Evolutionary conservation across 2,888 invertebrate genomes (phyloP).

Genomic region (Lasioglossum oenotherae): DNA sequence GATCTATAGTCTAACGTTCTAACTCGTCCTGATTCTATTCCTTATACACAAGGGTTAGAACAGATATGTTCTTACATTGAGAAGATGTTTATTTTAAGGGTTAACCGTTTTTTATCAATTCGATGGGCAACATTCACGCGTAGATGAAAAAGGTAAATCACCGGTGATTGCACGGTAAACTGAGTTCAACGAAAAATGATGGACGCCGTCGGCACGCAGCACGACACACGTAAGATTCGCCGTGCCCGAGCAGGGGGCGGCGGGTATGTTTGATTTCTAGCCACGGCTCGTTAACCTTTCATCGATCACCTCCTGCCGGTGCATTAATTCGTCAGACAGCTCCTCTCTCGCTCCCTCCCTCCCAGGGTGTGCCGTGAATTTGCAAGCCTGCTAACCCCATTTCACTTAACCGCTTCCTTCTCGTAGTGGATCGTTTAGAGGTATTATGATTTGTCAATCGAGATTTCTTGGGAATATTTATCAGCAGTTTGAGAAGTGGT

Average conservation of each 20-base stretch:
- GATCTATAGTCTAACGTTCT: neutral
- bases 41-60: neutral
- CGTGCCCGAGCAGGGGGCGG: slow-evolving; percentile 40
- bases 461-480: neutral
- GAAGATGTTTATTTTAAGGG: neutral
- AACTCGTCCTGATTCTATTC: neutral
- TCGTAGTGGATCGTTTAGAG: neutral
- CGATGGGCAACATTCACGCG: neutral
- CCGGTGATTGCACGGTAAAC: neutral
- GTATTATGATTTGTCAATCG: neutral
- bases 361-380: slow-evolving; percentile 27
- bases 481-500: neutral
- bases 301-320: slow-evolving; percentile 69
- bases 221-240: slow-evolving; percentile 54
- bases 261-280: slow-evolving; percentile 71
- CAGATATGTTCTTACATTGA: neutral
- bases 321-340: slow-evolving; percentile 61
- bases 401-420: neutral
- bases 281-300: slow-evolving; percentile 76
- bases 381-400: neutral
- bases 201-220: neutral
- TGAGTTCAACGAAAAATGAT: neutral
- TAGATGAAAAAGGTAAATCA: neutral
- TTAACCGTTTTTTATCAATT: neutral
- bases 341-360: neutral